phyloP scores from a whole-genome alignment of 2,113 vertebrate genomes.

The Stercorarius parasiticus region DNA sequence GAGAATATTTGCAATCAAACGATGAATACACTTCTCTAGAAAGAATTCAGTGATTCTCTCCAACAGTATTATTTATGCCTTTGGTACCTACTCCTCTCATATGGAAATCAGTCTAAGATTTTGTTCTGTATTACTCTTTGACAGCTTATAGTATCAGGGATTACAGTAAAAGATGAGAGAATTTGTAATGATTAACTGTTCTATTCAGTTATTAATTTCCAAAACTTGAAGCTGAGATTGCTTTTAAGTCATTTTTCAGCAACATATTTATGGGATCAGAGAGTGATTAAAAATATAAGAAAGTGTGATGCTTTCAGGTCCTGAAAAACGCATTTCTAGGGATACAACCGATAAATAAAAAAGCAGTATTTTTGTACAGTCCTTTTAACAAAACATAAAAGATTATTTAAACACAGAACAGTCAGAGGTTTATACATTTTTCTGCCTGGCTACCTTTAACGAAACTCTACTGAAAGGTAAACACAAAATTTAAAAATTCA shows the following conservation, averaged over 20 bases:
- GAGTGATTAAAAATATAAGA: conserved; percentile 13
- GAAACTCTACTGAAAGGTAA: neutral
- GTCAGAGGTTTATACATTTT: neutral
- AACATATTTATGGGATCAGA: conserved; percentile 20
- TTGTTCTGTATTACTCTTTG: conserved; percentile 26
- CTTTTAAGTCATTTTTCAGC: conserved; percentile 22
- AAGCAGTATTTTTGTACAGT: neutral
- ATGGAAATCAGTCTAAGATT: conserved; percentile 44
- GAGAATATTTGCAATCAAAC: neutral
- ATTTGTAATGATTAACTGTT: conserved; percentile 35
- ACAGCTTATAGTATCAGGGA: neutral
- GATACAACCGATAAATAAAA: neutral
- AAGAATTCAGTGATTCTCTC: neutral
- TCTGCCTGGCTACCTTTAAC: neutral
- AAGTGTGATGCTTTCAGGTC: neutral
- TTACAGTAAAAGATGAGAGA: conserved; percentile 49
- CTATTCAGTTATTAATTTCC: neutral
- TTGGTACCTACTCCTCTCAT: neutral
- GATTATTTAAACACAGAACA: neutral
- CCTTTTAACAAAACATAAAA: neutral
- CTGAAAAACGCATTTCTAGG: neutral
- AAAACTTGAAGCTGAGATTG: neutral
- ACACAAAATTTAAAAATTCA: neutral
- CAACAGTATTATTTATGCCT: neutral
- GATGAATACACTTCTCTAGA: neutral